Evolutionary conservation across 2,888 invertebrate genomes (phyloP).

Genomic region (Schizaphis graminum): DNA sequence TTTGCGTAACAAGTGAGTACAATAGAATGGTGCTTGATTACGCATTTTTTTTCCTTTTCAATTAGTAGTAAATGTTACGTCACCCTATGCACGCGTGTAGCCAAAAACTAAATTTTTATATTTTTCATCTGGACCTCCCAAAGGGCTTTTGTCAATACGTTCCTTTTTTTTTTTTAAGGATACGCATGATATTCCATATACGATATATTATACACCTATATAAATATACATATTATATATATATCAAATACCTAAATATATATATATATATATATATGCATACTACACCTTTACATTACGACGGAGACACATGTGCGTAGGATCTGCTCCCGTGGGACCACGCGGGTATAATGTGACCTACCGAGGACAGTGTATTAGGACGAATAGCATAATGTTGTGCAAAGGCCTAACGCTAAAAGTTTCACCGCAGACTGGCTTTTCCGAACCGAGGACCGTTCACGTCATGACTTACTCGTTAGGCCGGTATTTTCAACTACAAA

Average conservation of each 20-base stretch:
- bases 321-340: not conserved
- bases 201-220: not conserved
- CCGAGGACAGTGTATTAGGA: not conserved
- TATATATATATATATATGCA: not conserved
- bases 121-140: not conserved
- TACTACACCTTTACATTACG: not conserved
- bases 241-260: too few species aligned
- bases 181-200: not conserved
- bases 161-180: not conserved
- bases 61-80: not conserved
- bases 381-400: not conserved
- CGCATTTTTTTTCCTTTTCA: not conserved
- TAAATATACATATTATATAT: not conserved
- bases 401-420: not conserved
- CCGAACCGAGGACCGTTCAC: not conserved
- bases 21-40: not conserved
- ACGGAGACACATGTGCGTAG: not conserved
- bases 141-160: not conserved
- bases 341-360: not conserved
- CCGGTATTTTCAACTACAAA: not conserved
- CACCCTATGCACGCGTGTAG: not conserved
- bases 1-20: not conserved
- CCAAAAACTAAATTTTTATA: not conserved
- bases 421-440: not conserved
- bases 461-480: not conserved